Percentiles rank a stretch among this genome's conserved stretches.
phyloP scores from a whole-genome alignment of 2,113 vertebrate genomes.

The Asarcornis scutulata region DNA sequence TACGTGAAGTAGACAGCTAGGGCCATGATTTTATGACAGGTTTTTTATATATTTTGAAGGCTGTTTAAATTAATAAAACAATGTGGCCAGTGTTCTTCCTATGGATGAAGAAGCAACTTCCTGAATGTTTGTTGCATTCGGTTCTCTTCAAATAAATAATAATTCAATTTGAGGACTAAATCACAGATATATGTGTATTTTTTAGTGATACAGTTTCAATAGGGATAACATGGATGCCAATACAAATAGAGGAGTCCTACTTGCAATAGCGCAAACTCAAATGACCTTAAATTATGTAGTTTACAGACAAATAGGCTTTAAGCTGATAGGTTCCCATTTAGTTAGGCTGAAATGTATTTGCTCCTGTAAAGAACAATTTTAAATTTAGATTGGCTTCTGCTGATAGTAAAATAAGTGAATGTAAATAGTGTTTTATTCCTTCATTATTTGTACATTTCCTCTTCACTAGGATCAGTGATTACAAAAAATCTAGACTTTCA shows the following conservation, averaged over 20 bases:
- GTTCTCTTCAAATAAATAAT: neutral
- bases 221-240: neutral
- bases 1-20: neutral
- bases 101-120: neutral
- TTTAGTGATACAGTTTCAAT: neutral
- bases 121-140: neutral
- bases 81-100: neutral
- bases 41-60: neutral
- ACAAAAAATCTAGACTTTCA: neutral
- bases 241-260: neutral
- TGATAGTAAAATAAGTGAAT: constrained; percentile 8
- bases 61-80: neutral
- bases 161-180: neutral
- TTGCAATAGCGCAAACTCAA: neutral
- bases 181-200: neutral
- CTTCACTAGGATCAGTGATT: neutral
- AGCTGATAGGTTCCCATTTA: neutral
- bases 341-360: neutral
- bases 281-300: neutral
- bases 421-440: neutral
- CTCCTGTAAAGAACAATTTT: neutral
- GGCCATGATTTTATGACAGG: neutral
- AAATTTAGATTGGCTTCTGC: constrained; percentile 16
- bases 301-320: neutral
- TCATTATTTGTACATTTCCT: neutral